Percentiles rank a stretch among this genome's conserved stretches.
Conservation (phyloP, 2,113 vertebrate genomes). For the Hydrochoerus hydrochaeris region DNA sequence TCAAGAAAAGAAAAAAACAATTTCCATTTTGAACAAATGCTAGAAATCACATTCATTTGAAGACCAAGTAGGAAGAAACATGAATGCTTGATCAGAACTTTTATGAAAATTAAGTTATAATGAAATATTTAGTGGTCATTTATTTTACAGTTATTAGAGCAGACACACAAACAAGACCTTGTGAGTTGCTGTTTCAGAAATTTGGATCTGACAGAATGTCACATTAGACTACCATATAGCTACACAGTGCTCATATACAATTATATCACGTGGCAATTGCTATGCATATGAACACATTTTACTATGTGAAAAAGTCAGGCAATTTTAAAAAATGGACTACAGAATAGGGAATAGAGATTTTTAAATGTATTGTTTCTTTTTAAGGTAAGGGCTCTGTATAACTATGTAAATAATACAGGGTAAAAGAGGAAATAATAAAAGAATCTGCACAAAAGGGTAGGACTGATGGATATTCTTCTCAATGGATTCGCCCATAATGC, state of each 20-base stretch:
- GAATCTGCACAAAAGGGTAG: not conserved
- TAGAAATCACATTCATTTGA: not conserved
- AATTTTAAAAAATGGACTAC: conserved; percentile 8
- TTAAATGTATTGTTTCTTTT: not conserved
- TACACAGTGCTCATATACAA: not conserved
- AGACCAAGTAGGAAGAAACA: conserved; percentile 6
- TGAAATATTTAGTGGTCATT: not conserved
- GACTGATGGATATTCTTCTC: not conserved
- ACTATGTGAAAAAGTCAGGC: not conserved
- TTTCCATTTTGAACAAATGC: not conserved
- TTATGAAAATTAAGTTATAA: conserved; percentile 8
- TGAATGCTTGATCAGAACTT: not conserved
- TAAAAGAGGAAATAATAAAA: conserved; percentile 42
- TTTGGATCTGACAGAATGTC: not conserved
- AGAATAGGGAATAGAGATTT: not conserved
- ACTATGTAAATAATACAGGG: not conserved
- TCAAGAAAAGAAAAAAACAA: not conserved
- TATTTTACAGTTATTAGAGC: not conserved
- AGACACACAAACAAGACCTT: not conserved
- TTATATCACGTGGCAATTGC: not conserved
- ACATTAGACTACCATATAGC: not conserved
- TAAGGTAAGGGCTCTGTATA: not conserved
- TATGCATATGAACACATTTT: not conserved
- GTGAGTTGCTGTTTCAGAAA: not conserved
- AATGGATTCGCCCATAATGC: not conserved